Base-by-base conservation (phyloP, 2,113 vertebrate species). In the Corapipo altera region DNA sequence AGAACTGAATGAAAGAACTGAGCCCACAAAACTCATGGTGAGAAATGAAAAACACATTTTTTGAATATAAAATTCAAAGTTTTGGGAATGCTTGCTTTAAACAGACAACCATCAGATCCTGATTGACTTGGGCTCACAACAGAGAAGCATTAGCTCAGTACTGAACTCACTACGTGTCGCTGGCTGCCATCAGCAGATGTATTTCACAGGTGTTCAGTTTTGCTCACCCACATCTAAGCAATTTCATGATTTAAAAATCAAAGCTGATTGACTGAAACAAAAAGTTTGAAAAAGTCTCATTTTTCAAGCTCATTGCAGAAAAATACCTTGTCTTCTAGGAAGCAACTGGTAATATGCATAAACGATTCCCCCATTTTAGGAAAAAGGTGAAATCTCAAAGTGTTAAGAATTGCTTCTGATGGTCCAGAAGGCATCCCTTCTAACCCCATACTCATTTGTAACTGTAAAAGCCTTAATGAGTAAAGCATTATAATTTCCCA, bases 241-340 rank as follows among this genome's bases (percentile, higher is more conserved):
- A 93, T 86, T 84, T 86, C 51, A 52, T 35, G 35, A 95, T 91
- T 94, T 95, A 80, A 95, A 89, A 94, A 91, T 86, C 71, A 90
- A 84, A 88, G 54, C 41, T 41, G 49, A 96, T 88, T 78, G 72
- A 93, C 55, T 80, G 87, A 94, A 94, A 91, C 52, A 91, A 85
- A 52, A 96, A 91, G 55, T 91, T 77, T 74, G 51, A 71, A 91
- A 48, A 93, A 67, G 67, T 80, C 67, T 73, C 8, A 80, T 64
- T 88, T 94, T 83, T 43, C 59, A 65, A 87, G 70, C 69, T 77
- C 55, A 70, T 6, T 90, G 39, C 55, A 90, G 88, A 80, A 96
- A 95, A 95, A 80, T 48, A 75, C 22, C 24, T 95, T 81, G 46
- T n/a, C 69, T 76, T 91, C 66, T 46, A 79, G 26, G 88, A 70